Base-by-base conservation (phyloP, 2,113 vertebrate genomes). In the Sphaerodactylus townsendi region DNA sequence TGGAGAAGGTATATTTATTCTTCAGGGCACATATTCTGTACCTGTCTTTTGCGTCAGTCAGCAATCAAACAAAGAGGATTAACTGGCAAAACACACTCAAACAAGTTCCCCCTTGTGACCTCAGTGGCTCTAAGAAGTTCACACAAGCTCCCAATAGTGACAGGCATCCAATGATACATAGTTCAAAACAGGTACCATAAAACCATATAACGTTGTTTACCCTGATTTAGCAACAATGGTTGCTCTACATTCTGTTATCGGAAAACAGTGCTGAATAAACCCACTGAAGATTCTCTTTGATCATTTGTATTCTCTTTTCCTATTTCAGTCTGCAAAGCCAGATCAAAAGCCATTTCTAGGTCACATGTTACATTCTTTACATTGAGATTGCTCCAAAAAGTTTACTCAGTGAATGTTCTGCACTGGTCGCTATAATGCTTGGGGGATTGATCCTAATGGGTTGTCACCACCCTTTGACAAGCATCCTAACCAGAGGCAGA, bases 191-290 rank as follows among this genome's bases (percentile, higher is more conserved):
- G 88, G 78, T 50, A 93, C 66, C 17, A 30, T 88, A n/a, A n/a
- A n/a, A n/a, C n/a, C n/a, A n/a, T n/a, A n/a, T n/a, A 90, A 91
- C 84, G 86, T 83, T 77, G 56, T 81, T 89, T 90, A 92, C 86
- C 84, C 10, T 82, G 91, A 91, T 92, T 92, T 62, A 85, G 84
- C 89, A 87, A 90, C 81, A 83, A 83, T 82, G 80, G 48, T 44
- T 90, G 87, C 79, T 79, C 82, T 82, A 79, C n/a, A n/a, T 78
- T 64, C 84, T 85, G 62, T 87, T 91, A 70, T 84, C 91, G 92
- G 82, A 84, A 69, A 64, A 86, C 78, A 77, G 77, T 50, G 80
- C 66, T 85, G 72, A 85, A 93, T 81, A 85, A 89, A 86, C 37
- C 87, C 70, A 66, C 28, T 2, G n/a, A 85, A 82, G 64, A 89